These are phyloP conservation scores for Stegana nigrithorax DNA, from an alignment of 2,888 invertebrate species.

Conservation along the genomic window DNA sequence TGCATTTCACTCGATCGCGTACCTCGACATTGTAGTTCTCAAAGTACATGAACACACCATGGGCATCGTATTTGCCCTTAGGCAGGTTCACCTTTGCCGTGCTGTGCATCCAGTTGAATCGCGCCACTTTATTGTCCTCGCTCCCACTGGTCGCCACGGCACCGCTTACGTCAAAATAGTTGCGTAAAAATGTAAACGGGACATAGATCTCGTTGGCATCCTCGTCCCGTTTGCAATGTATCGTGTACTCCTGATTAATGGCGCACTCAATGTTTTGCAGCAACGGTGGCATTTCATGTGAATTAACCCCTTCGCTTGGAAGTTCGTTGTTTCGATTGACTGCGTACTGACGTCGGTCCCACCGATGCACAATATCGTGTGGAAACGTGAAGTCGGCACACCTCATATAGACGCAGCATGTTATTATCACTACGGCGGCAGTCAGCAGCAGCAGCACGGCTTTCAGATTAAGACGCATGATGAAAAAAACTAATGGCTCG, in stretches of 20 bases:
- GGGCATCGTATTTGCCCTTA: constrained; percentile 87
- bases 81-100: constrained; percentile 92
- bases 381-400: constrained; percentile 74
- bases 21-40: constrained; percentile 98
- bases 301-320: constrained; percentile 28
- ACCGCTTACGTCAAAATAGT: constrained; percentile 95
- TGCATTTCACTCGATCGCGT: constrained; percentile 94
- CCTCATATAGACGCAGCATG: constrained; percentile 80
- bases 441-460: constrained; percentile 76
- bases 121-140: constrained; percentile 70
- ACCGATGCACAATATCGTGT: constrained; percentile 57
- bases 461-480: constrained; percentile 84
- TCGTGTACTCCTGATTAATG: constrained; percentile 88
- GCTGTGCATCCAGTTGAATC: constrained; percentile 95
- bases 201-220: constrained; percentile 82
- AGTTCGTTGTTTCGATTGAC: constrained; percentile 33
- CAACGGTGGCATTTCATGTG: constrained; percentile 10
- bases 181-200: constrained; percentile 92
- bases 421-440: constrained; percentile 75
- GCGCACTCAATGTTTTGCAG: constrained; percentile 82
- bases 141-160: constrained; percentile 71
- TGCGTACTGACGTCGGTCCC: constrained; percentile 53
- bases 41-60: constrained; percentile 95
- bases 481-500: constrained; percentile 71
- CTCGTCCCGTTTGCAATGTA: constrained; percentile 83